Conservation (phyloP, 2,888 invertebrate species). For the Sialis lutaria region DNA sequence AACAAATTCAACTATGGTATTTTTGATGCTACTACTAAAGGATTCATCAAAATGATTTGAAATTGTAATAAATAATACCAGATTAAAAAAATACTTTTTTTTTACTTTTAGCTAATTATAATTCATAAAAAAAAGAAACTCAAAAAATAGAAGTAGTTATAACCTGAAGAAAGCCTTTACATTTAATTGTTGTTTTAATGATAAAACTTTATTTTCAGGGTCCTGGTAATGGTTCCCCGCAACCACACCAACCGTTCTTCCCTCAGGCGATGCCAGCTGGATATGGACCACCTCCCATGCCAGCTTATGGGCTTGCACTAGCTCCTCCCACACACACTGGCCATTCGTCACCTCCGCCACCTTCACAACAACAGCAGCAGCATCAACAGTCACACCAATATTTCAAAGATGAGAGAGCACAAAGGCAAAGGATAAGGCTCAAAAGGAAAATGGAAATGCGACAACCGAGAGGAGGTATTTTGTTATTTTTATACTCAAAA, state of each 20-base stretch:
- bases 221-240: conserved; percentile 50
- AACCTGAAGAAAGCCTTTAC: too few species aligned
- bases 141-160: too few species aligned
- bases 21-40: too few species aligned
- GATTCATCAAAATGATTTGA: too few species aligned
- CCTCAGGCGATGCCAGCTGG: conserved; percentile 35
- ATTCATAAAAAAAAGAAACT: too few species aligned
- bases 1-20: too few species aligned
- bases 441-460: conserved; percentile 59
- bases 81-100: too few species aligned
- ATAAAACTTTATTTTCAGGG: conserved; percentile 39
- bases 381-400: conserved; percentile 46
- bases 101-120: too few species aligned
- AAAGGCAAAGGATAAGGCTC: conserved; percentile 59
- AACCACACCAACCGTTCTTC: conserved; percentile 50
- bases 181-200: too few species aligned
- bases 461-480: conserved; percentile 19
- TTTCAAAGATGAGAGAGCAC: conserved; percentile 64
- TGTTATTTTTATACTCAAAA: too few species aligned
- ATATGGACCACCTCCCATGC: conserved; percentile 27
- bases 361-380: conserved; percentile 23
- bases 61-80: too few species aligned
- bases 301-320: conserved; percentile 22
- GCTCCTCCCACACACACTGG: conserved; percentile 42
- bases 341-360: conserved; percentile 48